Conservation (phyloP, 2,797 vertebrate genomes). For the Channa striata region DNA sequence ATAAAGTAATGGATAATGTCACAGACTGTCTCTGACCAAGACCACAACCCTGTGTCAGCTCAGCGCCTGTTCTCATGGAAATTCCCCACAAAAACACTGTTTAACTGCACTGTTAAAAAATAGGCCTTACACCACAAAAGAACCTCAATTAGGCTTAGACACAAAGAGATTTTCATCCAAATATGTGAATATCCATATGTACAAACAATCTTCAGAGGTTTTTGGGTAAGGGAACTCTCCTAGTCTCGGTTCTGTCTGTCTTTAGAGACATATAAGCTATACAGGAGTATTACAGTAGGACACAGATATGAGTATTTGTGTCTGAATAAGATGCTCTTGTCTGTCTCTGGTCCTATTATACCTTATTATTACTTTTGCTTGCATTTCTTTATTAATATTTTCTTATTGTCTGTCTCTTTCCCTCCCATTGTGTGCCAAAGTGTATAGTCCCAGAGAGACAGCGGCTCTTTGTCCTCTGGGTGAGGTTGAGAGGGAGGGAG, state of each 20-base stretch:
- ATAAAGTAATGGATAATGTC: conserved; percentile 18
- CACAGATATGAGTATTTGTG: conserved; percentile 5
- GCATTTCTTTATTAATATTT: too few species aligned
- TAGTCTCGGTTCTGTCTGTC: not conserved
- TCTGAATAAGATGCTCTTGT: conserved; percentile 28
- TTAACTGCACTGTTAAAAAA: conserved; percentile 65
- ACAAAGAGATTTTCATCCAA: conserved; percentile 48
- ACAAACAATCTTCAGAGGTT: conserved; percentile 10
- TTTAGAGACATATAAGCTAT: not conserved
- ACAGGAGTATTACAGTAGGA: not conserved
- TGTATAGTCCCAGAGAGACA: conserved; percentile 64
- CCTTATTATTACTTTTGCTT: conserved; percentile 18
- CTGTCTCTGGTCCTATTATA: conserved; percentile 22
- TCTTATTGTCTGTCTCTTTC: conserved; percentile 7
- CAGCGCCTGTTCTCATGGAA: conserved; percentile 68
- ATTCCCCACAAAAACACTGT: conserved; percentile 67
- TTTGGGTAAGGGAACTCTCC: not conserved
- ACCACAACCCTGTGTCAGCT: conserved; percentile 61
- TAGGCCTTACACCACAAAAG: conserved; percentile 46
- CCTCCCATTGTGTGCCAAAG: conserved; percentile 67
- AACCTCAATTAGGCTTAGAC: conserved; percentile 52
- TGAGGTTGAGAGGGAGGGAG: conserved; percentile 50
- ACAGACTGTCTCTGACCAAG: conserved; percentile 58
- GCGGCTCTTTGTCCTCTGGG: conserved; percentile 77
- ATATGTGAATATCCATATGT: conserved; percentile 32